phyloP scores from a whole-genome alignment of 1,140 invertebrate genomes.

The Pogonomyrmex barbatus region DNA sequence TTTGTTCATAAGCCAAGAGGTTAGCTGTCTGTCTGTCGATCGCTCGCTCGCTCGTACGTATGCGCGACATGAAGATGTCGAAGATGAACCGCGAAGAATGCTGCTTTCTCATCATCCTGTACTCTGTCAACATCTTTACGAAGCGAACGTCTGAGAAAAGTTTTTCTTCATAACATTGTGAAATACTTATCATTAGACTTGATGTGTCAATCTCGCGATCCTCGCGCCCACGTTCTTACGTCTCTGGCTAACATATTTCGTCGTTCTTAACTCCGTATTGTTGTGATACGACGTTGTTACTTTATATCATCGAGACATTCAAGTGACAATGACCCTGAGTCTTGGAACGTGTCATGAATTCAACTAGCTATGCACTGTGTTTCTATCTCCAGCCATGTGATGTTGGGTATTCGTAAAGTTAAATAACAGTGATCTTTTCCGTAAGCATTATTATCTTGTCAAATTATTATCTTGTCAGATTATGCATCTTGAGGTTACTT shows the following conservation, averaged over 20 bases:
- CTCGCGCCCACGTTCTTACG: background rate
- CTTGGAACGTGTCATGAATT: conserved; percentile 4
- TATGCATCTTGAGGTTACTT: background rate
- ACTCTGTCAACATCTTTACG: background rate
- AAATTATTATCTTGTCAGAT: conserved; percentile 34
- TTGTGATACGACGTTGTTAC: background rate
- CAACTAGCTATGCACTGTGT: background rate
- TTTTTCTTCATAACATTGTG: background rate
- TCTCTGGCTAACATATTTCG: background rate
- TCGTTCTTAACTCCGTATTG: background rate
- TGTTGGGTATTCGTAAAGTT: background rate
- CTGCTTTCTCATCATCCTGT: too few species aligned
- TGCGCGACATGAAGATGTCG: background rate
- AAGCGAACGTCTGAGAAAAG: background rate
- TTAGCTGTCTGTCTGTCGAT: background rate
- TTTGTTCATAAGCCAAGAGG: background rate
- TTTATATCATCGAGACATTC: background rate
- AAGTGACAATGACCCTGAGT: background rate
- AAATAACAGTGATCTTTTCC: conserved; percentile 56
- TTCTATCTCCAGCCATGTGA: conserved; percentile 22
- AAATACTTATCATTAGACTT: background rate
- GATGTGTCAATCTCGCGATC: background rate
- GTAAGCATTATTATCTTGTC: conserved; percentile 62
- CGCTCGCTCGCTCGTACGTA: background rate
- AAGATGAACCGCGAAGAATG: background rate